Conservation (phyloP, 2,797 vertebrate genomes). For the Anas georgica region DNA sequence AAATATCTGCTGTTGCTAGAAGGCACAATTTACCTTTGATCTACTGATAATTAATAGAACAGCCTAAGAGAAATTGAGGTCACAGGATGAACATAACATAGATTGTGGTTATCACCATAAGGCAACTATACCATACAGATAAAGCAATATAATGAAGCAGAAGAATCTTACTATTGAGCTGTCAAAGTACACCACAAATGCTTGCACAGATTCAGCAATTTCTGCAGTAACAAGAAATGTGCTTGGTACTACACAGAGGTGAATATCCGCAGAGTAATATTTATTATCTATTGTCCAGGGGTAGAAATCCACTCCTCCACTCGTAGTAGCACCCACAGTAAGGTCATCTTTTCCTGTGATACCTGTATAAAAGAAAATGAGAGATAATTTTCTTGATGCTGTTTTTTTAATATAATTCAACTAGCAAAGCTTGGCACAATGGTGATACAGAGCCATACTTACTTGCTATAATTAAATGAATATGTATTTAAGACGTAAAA, state of each 20-base stretch:
- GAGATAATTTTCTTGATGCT: not conserved
- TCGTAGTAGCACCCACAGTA: constrained; percentile 73
- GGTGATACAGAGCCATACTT: not conserved
- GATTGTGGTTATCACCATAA: not conserved
- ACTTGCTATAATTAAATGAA: not conserved
- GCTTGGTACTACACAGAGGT: constrained; percentile 89
- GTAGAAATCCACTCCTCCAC: constrained; percentile 86
- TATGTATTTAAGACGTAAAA: not conserved
- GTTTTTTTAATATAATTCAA: no score
- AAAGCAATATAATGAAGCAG: not conserved
- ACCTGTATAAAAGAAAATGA: constrained; percentile 76
- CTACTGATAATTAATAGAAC: not conserved
- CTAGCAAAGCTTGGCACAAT: not conserved
- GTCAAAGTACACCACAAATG: constrained; percentile 94
- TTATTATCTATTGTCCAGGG: constrained; percentile 99
- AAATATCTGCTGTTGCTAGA: not conserved
- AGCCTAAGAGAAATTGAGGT: not conserved
- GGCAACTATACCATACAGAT: not conserved
- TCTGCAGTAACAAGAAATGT: constrained; percentile 84
- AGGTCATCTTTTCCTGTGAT: constrained; percentile 84
- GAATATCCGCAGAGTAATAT: constrained; percentile 92
- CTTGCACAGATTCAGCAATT: constrained; percentile 90
- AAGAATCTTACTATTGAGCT: constrained; percentile 82
- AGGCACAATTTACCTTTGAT: not conserved
- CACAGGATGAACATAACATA: not conserved